A percentile compares a stretch with the other conserved stretches of the same genome.
Evolutionary conservation across 2,797 vertebrate species (phyloP).

Genomic region (Dromococcyx pavoninus): DNA sequence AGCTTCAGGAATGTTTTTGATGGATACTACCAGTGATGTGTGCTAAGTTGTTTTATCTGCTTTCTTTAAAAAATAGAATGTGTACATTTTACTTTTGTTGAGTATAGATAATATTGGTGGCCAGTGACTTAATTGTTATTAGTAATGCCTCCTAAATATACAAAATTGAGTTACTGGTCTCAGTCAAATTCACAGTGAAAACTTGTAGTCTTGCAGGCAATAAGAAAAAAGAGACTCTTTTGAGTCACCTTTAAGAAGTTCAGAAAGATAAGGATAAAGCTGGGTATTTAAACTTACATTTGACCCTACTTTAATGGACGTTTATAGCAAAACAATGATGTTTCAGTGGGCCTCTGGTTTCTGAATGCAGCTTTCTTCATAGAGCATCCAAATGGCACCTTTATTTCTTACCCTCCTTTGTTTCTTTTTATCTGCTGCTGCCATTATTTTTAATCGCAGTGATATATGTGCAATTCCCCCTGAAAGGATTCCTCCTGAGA

Average conservation of each 20-base stretch:
- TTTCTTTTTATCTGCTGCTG: neutral
- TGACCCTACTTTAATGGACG: too few species aligned
- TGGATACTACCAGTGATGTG: neutral
- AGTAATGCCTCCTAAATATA: neutral
- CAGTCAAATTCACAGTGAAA: neutral
- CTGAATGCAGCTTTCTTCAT: neutral
- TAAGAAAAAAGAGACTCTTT: neutral
- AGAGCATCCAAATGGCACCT: neutral
- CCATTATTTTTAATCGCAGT: neutral
- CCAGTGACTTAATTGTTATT: neutral
- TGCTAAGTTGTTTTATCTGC: neutral
- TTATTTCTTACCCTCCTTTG: neutral
- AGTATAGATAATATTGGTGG: neutral
- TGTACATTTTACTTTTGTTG: neutral
- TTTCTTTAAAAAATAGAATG: neutral
- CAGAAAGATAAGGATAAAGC: neutral
- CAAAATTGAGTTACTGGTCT: neutral
- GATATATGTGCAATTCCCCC: neutral
- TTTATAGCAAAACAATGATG: too few species aligned
- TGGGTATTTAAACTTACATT: neutral
- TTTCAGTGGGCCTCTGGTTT: neutral
- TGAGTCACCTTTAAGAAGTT: neutral
- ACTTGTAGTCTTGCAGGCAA: neutral
- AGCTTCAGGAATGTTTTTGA: neutral
- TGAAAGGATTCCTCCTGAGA: neutral